Evolutionary conservation across 2,113 vertebrate species (phyloP).

Genomic region (Myotis yumanensis): DNA sequence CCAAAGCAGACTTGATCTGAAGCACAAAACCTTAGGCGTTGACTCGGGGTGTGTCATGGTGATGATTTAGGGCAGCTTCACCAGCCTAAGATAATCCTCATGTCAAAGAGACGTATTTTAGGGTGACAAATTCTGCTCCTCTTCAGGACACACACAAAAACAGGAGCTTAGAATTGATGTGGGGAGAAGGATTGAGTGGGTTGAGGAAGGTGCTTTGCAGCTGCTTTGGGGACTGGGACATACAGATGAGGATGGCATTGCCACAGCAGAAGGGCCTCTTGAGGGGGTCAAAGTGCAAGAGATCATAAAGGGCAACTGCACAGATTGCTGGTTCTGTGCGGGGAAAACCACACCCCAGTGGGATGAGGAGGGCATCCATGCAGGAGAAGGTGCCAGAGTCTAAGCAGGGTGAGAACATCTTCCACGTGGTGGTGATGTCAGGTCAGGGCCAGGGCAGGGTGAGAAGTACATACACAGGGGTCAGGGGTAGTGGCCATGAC

Average conservation of each 20-base stretch:
- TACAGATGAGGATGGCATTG: neutral
- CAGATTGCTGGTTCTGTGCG: neutral
- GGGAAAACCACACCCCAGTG: neutral
- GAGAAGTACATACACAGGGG: neutral
- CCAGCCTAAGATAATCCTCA: neutral
- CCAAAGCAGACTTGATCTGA: neutral
- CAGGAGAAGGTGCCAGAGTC: neutral
- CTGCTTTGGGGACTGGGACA: neutral
- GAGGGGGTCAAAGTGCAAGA: neutral
- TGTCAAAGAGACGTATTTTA: neutral
- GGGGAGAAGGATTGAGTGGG: neutral
- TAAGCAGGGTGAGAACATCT: neutral
- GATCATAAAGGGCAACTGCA: neutral
- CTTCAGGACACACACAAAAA: neutral
- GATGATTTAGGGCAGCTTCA: neutral
- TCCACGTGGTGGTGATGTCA: neutral
- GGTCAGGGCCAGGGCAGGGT: neutral
- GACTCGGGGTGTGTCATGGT: neutral
- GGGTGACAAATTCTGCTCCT: neutral
- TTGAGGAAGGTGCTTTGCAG: neutral
- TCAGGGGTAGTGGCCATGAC: neutral
- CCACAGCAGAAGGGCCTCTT: neutral
- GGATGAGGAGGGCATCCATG: neutral
- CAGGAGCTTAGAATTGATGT: neutral
- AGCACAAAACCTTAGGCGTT: neutral